Evolutionary conservation across 2,113 vertebrate genomes (phyloP).

Genomic region (Malurus alboscapulatus): DNA sequence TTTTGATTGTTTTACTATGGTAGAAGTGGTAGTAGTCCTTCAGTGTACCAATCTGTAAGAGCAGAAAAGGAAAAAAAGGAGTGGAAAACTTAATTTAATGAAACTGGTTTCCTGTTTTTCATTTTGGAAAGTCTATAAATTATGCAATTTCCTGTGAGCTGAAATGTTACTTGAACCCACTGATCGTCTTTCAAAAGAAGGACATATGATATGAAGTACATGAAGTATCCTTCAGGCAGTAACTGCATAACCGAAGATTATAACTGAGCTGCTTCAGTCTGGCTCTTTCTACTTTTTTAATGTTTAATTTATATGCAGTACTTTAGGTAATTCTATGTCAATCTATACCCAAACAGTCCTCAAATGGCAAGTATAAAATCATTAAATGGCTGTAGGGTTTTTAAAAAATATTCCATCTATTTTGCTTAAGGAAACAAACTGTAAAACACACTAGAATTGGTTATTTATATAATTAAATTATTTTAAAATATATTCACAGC

Average conservation of each 20-base stretch:
- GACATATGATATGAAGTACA: constrained; percentile 73
- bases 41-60: constrained; percentile 89
- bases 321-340: constrained; percentile 72
- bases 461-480: constrained; percentile 64
- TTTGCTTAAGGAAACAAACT: constrained; percentile 60
- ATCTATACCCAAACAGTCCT: constrained; percentile 59
- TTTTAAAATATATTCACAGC: background rate
- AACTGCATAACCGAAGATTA: constrained; percentile 68
- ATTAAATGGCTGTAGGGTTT: constrained; percentile 58
- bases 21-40: constrained; percentile 98
- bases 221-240: constrained; percentile 71
- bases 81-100: constrained; percentile 41
- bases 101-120: constrained; percentile 34
- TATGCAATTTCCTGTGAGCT: constrained; percentile 70
- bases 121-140: constrained; percentile 72
- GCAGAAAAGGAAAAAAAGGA: background rate
- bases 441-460: constrained; percentile 32
- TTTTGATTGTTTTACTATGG: constrained; percentile 98
- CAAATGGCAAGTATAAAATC: constrained; percentile 46
- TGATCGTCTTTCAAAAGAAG: constrained; percentile 78
- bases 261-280: constrained; percentile 65
- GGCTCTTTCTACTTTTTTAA: constrained; percentile 70
- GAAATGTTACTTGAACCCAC: constrained; percentile 74
- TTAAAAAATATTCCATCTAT: constrained; percentile 60
- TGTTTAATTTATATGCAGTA: constrained; percentile 80